Base-by-base conservation (phyloP, 2,888 invertebrate species). In the Piscicola geometra region DNA sequence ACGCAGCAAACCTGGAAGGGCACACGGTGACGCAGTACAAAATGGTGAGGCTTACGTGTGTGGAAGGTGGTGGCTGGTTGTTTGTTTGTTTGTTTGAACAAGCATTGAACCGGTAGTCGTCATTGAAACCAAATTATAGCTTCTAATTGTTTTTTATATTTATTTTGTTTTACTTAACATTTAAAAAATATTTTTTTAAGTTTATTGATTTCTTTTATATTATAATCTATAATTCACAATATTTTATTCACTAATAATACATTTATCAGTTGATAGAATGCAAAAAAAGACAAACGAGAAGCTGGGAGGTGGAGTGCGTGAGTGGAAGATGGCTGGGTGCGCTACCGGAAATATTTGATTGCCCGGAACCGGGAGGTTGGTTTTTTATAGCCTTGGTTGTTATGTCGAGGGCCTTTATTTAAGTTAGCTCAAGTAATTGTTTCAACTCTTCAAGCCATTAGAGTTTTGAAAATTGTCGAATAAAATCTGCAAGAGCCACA, bases 241-340 rank as follows among this genome's bases (percentile, higher is more conserved):
- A 5, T 18, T 30, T 18, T 64, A 12, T 25, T 9, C 64, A 64
- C n/a, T 28, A 15, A 25, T 9, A n/a, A 9, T 12, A 64, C n/a
- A 9, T 25, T 64, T 28, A 9, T 67, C n/a, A 30, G 35, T 3
- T 32, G 35, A 35, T 32, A 30, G 67, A 35, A 67, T 32, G 67
- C 32, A 35, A 35, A 67, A 35, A 35, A 15, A 41, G 21, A 1
- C 30, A 30, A 0, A 32, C 1, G 52, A 25, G n/a, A 9, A 52
- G 32, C 15, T 71, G 71, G 71, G n/a, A 28, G 52, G 52, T 71
- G 32, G 28, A 50, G 25, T 71, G 71, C n/a, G 30, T 36, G 1
- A 50, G 50, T 21, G 71, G 50, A n/a, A 25, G 50, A 32, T 71
- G 71, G 71, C 3, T 71, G 25, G 71, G 71, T n/a, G 21, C n/a